A percentile compares a stretch with the other conserved stretches of the same genome.
Evolutionary conservation across 2,113 vertebrate genomes (phyloP).

Genomic region (Sardina pilchardus): DNA sequence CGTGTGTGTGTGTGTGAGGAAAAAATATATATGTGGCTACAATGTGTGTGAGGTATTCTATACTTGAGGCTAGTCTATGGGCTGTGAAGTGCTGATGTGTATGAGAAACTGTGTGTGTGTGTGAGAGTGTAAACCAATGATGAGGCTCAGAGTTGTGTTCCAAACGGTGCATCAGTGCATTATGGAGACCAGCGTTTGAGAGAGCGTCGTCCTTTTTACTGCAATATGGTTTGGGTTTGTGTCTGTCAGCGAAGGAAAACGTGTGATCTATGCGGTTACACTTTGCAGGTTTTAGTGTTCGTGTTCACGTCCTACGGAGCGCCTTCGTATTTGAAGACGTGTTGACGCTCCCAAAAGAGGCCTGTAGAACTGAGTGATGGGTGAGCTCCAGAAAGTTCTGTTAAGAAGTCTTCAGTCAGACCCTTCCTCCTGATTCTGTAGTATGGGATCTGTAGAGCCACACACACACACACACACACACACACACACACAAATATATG

Average conservation of each 20-base stretch:
- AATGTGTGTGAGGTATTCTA: background rate
- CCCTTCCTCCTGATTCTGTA: constrained; percentile 49
- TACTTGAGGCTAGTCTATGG: background rate
- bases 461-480: constrained; percentile 21
- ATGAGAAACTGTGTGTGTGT: background rate
- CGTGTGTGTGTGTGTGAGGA: background rate
- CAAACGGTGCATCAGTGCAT: background rate
- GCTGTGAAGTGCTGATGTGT: background rate
- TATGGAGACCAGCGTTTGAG: background rate
- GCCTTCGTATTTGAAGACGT: background rate
- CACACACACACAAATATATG: constrained; percentile 8
- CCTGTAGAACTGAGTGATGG: background rate
- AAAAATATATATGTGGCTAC: background rate
- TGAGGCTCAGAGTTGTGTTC: background rate
- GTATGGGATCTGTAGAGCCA: constrained; percentile 20
- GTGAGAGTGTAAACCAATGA: background rate
- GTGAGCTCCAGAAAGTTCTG: background rate
- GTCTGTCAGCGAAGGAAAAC: background rate
- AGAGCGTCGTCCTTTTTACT: background rate
- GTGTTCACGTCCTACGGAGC: background rate
- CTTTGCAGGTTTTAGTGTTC: background rate
- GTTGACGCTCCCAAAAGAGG: background rate
- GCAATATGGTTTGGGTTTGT: background rate
- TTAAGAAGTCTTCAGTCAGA: constrained; percentile 25
- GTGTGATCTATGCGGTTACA: background rate